phyloP scores from a whole-genome alignment of 2,113 vertebrate species.

The Connochaetes taurinus region DNA sequence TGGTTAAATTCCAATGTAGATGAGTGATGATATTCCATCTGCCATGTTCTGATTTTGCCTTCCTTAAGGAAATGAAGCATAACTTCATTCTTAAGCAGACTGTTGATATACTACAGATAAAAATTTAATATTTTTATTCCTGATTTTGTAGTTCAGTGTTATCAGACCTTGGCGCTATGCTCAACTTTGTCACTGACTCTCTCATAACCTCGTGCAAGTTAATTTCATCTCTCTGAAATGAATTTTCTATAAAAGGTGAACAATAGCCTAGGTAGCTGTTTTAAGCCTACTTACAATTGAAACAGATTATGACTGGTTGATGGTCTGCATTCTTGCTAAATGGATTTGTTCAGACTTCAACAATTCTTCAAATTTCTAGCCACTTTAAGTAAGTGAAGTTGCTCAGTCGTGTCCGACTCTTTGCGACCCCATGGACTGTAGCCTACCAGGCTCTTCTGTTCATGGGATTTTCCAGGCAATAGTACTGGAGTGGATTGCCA shows the following conservation, averaged over 20 bases:
- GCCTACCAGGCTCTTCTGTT: too few species aligned
- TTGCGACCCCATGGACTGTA: too few species aligned
- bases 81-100: constrained; percentile 6
- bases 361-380: neutral
- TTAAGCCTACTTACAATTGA: neutral
- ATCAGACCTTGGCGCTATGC: neutral
- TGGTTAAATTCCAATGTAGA: constrained; percentile 58
- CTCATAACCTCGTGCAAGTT: neutral
- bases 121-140: constrained; percentile 29
- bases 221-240: neutral
- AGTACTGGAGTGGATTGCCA: too few species aligned
- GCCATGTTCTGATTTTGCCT: constrained; percentile 56
- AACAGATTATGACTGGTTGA: neutral
- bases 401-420: too few species aligned
- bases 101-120: neutral
- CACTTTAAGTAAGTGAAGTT: neutral
- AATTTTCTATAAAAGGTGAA: neutral
- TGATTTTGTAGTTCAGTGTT: neutral
- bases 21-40: constrained; percentile 49
- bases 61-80: constrained; percentile 38
- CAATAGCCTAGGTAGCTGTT: neutral
- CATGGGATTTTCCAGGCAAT: too few species aligned
- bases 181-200: neutral
- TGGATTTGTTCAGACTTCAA: neutral
- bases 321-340: neutral